Percentiles rank a stretch among this genome's conserved stretches.
Conservation (phyloP, 2,888 invertebrate genomes). For the Caenorhabditis imperialis region DNA sequence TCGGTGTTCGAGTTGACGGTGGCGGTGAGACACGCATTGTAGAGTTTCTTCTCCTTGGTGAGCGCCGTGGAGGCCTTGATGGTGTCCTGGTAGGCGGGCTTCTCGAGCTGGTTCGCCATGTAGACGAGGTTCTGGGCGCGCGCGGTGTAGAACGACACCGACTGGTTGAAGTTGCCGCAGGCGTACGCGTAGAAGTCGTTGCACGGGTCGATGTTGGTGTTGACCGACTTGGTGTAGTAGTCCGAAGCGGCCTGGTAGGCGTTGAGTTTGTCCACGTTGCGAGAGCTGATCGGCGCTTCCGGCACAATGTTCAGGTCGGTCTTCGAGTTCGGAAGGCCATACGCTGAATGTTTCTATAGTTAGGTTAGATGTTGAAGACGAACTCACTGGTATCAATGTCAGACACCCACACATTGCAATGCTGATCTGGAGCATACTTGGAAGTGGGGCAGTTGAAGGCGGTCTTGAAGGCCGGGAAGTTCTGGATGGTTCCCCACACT, state of each 20-base stretch:
- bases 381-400: slow-evolving; percentile 58
- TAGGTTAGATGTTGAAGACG: not conserved
- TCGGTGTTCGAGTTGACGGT: slow-evolving; percentile 13
- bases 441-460: slow-evolving; percentile 66
- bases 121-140: slow-evolving; percentile 54
- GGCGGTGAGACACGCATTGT: slow-evolving; percentile 47
- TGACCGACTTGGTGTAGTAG: slow-evolving; percentile 57
- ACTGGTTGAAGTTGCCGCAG: slow-evolving; percentile 64
- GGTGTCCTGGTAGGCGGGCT: slow-evolving; percentile 54
- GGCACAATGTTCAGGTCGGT: slow-evolving; percentile 57
- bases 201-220: slow-evolving; percentile 70
- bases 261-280: slow-evolving; percentile 50
- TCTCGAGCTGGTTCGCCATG: slow-evolving; percentile 62
- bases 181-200: slow-evolving; percentile 73
- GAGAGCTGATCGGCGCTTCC: slow-evolving; percentile 49
- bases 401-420: slow-evolving; percentile 68
- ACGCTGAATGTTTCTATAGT: slow-evolving; percentile 36
- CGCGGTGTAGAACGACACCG: slow-evolving; percentile 59
- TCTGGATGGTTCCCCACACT: slow-evolving; percentile 67
- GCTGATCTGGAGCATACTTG: slow-evolving; percentile 59
- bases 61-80: slow-evolving; percentile 50
- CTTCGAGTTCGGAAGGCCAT: slow-evolving; percentile 47
- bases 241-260: slow-evolving; percentile 59
- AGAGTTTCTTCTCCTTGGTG: slow-evolving; percentile 58
- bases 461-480: slow-evolving; percentile 65